Base-by-base conservation (phyloP, 1,140 invertebrate species). In the Heliconius nattereri region DNA sequence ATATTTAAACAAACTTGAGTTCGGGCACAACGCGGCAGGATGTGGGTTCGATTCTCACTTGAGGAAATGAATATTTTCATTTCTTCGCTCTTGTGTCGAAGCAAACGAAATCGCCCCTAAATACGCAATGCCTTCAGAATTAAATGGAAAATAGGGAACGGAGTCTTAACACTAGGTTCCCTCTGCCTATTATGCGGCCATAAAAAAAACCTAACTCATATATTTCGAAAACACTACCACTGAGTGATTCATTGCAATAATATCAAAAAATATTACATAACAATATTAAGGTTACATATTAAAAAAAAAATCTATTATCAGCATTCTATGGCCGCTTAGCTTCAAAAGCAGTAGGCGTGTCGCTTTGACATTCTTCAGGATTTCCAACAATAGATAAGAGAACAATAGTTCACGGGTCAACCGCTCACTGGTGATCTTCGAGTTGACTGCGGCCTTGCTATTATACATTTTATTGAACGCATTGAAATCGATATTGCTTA, bases 361-460 rank as follows among this genome's bases (percentile, higher is more conserved):
- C 80, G 78, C 84, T 87, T 82, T 92, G 91, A 92, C 92, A 93
- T 93, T 90, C 91, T 89, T 91, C 83, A 82, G 87, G 88, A 79
- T 90, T 91, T 90, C 90, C 89, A 86, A 91, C 89, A 91, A 89
- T 90, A 84, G 87, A 90, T 87, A 90, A 87, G 81, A 87, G 80
- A 85, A 85, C 81, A 84, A 88, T 92, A 92, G 92, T 92, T 94
- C 92, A 94, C 87, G 91, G 92, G 90, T 91, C 87, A 90, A 71
- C 86, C 87, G 83, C 81, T 88, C 90, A 89, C 89, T 84, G 86
- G 77, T 74, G 85, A 87, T 91, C 87, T 86, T 89, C 91, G 81
- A 92, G 91, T 87, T 89, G 85, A 88, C 78, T 78, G 40, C 75
- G 89, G 85, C 92, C 91, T 92, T 92, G 92, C 29, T 32, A 32